Evolutionary conservation across 2,113 vertebrate species (phyloP).

Genomic region (Fulica atra): DNA sequence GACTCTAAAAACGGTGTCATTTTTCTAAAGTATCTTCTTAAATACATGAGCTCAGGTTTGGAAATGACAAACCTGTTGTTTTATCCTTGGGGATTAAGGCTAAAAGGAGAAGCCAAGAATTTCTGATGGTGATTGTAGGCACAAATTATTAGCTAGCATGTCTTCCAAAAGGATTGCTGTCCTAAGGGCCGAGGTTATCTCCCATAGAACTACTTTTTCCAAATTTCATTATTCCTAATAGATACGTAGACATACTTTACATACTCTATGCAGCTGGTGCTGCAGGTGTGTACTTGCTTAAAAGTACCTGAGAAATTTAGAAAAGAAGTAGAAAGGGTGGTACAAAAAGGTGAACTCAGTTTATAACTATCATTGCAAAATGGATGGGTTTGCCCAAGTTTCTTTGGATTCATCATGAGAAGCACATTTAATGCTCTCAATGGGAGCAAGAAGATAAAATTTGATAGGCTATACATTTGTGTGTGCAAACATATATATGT

Average conservation of each 20-base stretch:
- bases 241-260: background rate
- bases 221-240: background rate
- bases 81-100: background rate
- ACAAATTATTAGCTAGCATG: background rate
- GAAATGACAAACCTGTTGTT: background rate
- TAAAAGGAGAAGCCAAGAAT: background rate
- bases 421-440: background rate
- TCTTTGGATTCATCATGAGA: background rate
- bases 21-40: background rate
- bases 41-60: background rate
- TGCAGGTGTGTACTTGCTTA: background rate
- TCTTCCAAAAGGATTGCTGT: slow-evolving; percentile 1
- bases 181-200: slow-evolving; percentile 25
- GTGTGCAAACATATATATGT: background rate
- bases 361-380: background rate
- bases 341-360: background rate
- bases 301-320: background rate
- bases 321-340: background rate
- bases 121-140: background rate
- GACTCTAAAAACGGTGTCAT: background rate
- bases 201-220: background rate
- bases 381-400: background rate
- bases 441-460: background rate
- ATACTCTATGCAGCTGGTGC: background rate
- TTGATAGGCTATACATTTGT: background rate